Conservation (phyloP, 2,797 vertebrate genomes). For the Sebastes hubbsi region DNA sequence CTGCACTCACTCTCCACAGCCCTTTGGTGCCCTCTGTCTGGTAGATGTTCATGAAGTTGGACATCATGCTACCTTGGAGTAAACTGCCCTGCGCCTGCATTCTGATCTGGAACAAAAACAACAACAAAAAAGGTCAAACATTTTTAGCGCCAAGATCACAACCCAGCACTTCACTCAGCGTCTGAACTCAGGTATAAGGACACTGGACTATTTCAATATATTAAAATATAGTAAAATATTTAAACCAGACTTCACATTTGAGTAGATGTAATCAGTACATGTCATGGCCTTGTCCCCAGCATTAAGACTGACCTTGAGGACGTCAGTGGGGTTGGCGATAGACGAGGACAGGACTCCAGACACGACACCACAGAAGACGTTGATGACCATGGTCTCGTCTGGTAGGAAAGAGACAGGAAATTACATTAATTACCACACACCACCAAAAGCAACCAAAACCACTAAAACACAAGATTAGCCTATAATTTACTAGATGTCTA, state of each 20-base stretch:
- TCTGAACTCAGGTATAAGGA: not conserved
- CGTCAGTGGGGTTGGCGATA: constrained; percentile 94
- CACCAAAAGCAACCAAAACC: not conserved
- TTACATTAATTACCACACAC: not conserved
- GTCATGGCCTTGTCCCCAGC: not conserved
- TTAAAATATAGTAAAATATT: not conserved
- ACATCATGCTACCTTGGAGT: constrained; percentile 96
- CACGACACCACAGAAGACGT: constrained; percentile 94
- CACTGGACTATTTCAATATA: no score
- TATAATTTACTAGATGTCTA: not conserved
- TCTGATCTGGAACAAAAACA: constrained; percentile 84
- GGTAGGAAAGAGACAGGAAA: constrained; percentile 44
- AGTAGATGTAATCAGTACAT: not conserved
- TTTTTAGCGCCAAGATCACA: not conserved
- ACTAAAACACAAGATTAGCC: not conserved
- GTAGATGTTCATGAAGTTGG: constrained; percentile 97
- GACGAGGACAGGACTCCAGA: constrained; percentile 94
- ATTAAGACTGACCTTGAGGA: constrained; percentile 88
- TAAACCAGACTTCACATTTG: not conserved
- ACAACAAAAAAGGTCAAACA: not conserved
- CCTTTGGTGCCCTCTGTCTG: constrained; percentile 94
- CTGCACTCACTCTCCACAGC: constrained; percentile 91
- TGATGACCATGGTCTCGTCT: constrained; percentile 97
- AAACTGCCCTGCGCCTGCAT: constrained; percentile 97
- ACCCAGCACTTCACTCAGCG: not conserved